Base-by-base conservation (phyloP, 2,888 invertebrate species). In the Caenorhabditis uteleia region DNA sequence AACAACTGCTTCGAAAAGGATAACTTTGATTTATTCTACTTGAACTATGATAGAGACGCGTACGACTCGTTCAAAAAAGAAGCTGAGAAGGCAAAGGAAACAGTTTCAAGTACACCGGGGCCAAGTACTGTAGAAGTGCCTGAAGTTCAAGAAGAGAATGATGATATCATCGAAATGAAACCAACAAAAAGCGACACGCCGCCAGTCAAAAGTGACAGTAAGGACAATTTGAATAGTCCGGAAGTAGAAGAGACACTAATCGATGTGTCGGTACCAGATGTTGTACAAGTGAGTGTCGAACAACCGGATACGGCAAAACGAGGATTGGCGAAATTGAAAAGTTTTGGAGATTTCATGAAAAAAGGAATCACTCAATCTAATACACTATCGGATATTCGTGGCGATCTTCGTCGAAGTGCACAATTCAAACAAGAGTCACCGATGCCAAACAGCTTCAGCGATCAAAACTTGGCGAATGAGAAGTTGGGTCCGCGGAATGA, bases 401-500 rank as follows among this genome's bases (percentile, higher is more conserved):
- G 25, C 3, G 57, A 64, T 23, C 33, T 64, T 4, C 50, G 57
- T 26, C 50, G 57, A n/a, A 51, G 43, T 14, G 51, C 47, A 3
- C 1, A 33, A 3, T 33, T 25, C 0, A 44, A 40, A 27, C 39
- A 16, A 5, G 16, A 46, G 14, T 23, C 14, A 4, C 39, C 34
- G 10, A 33, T 57, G 10, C 10, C 25, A 4, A 34, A 40, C 1
- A 64, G 57, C 27, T 27, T 14, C 5, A 57, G 64, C 26, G 64
- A 57, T 8, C 42, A 53, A 25, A n/a, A 31, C 1, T 7, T 64
- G 8, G 8, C 45, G 2, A 21, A n/a, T 4, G 7, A 23, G 0
- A 23, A 21, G 89, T 29, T 10, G 3, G 53, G 53, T 4, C 61
- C 89, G 31, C 90, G 91, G 0, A 94, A 95, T 80, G 93, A 95